Conservation (phyloP, 64 coral and sea anemone species). For the Pachyseris speciosa region DNA sequence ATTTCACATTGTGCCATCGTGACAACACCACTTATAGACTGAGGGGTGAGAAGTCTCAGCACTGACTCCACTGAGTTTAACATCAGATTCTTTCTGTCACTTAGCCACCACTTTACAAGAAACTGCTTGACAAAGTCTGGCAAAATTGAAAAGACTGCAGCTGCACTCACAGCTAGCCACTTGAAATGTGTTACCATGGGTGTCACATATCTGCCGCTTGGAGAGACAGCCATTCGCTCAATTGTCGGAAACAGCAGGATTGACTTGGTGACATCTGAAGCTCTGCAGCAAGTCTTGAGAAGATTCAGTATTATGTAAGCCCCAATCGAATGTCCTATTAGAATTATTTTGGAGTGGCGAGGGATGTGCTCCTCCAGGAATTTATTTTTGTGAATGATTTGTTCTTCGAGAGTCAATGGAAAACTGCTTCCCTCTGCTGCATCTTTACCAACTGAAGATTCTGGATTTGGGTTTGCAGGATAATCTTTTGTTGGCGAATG, state of each 20-base stretch:
- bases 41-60: conserved; percentile 63
- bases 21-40: conserved; percentile 66
- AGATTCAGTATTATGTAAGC: conserved; percentile 78
- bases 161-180: conserved; percentile 70
- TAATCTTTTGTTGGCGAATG: conserved; percentile 62
- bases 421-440: not conserved
- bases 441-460: not conserved
- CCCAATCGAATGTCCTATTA: conserved; percentile 84
- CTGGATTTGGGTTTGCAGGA: not conserved
- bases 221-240: conserved; percentile 92
- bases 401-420: conserved; percentile 52
- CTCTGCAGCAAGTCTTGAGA: conserved; percentile 37
- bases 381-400: conserved; percentile 72
- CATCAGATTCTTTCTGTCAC: conserved; percentile 47
- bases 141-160: conserved; percentile 54
- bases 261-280: conserved; percentile 67
- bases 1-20: conserved; percentile 88
- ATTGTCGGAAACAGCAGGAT: conserved; percentile 96
- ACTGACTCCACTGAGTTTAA: conserved; percentile 53
- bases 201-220: conserved; percentile 79
- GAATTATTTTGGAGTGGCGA: conserved; percentile 53
- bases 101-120: conserved; percentile 88
- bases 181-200: conserved; percentile 84
- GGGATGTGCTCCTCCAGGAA: conserved; percentile 66
- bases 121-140: conserved; percentile 61